Conservation (phyloP, 2,113 vertebrate genomes). For the Etheostoma spectabile region DNA sequence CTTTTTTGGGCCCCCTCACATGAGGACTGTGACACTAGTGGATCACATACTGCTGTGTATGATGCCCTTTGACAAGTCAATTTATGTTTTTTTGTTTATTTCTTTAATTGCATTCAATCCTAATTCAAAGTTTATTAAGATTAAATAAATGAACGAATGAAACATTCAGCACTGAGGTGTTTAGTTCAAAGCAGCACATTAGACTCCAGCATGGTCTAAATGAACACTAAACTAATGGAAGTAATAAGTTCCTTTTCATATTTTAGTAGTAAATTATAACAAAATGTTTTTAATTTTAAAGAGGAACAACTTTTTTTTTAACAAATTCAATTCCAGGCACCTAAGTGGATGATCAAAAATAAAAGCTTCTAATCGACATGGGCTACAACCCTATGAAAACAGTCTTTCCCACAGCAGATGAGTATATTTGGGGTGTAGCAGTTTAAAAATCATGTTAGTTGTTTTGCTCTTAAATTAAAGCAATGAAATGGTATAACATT, state of each 20-base stretch:
- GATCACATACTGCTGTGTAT: too few species aligned
- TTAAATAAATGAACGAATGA: background rate
- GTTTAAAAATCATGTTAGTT: background rate
- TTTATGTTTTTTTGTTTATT: too few species aligned
- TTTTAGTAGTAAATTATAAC: background rate
- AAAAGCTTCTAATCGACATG: too few species aligned
- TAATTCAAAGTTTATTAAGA: background rate
- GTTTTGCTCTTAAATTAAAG: background rate
- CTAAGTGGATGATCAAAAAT: too few species aligned
- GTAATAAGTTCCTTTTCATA: background rate
- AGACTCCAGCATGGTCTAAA: background rate
- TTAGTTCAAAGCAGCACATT: background rate
- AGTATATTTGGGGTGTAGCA: background rate
- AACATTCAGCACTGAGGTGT: background rate
- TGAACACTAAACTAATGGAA: background rate
- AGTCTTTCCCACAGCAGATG: background rate
- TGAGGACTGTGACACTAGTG: too few species aligned
- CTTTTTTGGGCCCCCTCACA: too few species aligned
- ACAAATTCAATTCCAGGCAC: background rate
- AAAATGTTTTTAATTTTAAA: background rate
- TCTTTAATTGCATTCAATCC: background rate
- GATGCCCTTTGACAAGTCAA: too few species aligned
- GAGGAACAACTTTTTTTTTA: background rate
- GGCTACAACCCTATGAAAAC: background rate
- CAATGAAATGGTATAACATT: background rate